Conservation (phyloP, 2,888 invertebrate genomes). For the Teinopalpus imperialis region DNA sequence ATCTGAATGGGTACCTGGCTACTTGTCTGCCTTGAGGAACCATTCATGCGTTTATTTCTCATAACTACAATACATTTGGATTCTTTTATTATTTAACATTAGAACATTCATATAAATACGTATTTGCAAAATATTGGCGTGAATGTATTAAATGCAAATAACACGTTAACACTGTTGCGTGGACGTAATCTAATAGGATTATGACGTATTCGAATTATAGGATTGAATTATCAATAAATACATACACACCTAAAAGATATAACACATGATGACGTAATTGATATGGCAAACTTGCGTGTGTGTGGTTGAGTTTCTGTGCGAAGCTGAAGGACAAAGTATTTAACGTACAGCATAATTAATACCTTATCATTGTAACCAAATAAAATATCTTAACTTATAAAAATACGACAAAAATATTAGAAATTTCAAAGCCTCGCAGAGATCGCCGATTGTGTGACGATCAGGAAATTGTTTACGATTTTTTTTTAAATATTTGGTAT, state of each 20-base stretch:
- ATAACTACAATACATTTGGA: not conserved
- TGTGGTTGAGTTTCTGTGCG: constrained; percentile 1
- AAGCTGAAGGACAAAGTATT: not conserved
- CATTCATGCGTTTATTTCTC: constrained; percentile 9
- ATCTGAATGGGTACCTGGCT: constrained; percentile 14
- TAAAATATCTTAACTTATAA: too few species aligned
- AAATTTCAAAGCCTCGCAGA: too few species aligned
- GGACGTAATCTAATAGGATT: constrained; percentile 19
- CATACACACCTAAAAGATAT: not conserved
- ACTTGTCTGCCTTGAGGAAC: constrained; percentile 16
- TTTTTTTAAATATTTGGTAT: too few species aligned
- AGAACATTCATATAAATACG: not conserved
- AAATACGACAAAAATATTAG: too few species aligned
- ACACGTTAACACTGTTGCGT: constrained; percentile 14
- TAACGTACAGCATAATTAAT: too few species aligned
- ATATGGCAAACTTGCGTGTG: not conserved
- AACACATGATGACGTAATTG: not conserved
- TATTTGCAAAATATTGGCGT: constrained; percentile 4
- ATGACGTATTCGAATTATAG: constrained; percentile 22
- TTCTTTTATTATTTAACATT: too few species aligned
- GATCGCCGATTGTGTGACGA: too few species aligned
- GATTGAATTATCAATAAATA: constrained; percentile 11
- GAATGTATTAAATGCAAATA: constrained; percentile 18
- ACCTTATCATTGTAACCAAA: too few species aligned
- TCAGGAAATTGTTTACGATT: too few species aligned